phyloP scores from a whole-genome alignment of 1,140 invertebrate genomes.

The Caenorhabditis briggsae region DNA sequence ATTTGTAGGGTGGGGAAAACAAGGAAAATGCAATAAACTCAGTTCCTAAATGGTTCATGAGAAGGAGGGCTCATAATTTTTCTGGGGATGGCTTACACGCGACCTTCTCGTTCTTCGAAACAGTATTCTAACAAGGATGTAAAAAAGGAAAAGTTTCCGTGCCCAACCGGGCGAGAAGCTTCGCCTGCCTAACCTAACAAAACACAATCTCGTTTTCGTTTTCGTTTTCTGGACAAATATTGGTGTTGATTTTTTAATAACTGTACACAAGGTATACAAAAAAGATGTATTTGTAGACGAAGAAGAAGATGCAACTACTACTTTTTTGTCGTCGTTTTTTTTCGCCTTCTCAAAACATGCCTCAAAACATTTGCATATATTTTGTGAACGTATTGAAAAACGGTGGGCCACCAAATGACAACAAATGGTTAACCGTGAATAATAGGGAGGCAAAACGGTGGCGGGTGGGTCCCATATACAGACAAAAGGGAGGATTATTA shows the following conservation, averaged over 20 bases:
- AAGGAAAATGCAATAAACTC: neutral
- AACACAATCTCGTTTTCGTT: no score
- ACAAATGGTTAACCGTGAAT: constrained; percentile 9
- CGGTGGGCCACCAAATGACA: neutral
- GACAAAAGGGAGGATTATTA: constrained; percentile 9
- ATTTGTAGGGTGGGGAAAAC: neutral
- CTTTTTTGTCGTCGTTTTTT: no score
- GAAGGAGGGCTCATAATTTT: neutral
- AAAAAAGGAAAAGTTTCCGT: neutral
- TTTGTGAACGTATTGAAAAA: constrained; percentile 29
- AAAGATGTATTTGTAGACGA: constrained; percentile 15
- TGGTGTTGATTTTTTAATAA: constrained; percentile 50
- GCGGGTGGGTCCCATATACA: neutral
- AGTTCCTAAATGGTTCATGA: neutral
- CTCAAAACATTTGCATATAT: constrained; percentile 38
- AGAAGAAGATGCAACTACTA: constrained; percentile 29
- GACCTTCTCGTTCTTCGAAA: neutral
- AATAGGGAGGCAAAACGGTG: neutral
- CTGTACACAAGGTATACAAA: neutral
- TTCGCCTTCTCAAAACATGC: neutral
- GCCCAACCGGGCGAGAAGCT: neutral
- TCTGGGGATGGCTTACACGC: neutral
- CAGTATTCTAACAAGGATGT: neutral
- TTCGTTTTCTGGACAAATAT: constrained; percentile 30
- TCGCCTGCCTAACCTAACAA: neutral